Base-by-base conservation (phyloP, 2,113 vertebrate genomes). In the Toxotes chatareus region DNA sequence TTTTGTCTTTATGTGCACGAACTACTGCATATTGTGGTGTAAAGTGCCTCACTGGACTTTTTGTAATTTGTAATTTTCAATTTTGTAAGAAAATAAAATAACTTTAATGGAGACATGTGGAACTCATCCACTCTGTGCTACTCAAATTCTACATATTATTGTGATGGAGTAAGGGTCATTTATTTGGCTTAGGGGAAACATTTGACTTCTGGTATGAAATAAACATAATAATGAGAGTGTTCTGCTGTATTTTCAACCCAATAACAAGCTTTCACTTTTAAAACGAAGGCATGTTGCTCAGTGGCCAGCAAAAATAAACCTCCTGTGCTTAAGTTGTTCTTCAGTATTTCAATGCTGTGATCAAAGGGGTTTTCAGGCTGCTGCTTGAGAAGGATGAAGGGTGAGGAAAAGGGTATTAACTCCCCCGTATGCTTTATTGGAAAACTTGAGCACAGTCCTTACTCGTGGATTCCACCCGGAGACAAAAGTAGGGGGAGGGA, bases 391-490 rank as follows among this genome's bases (percentile, higher is more conserved):
- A 80, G 69, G 71, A 87, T 66, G 73, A 74, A 49, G 68, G 70
- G 67, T 82, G 82, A 88, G 77, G 74, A 75, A 84, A 73, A 80
- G 79, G 82, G 86, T 85, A 88, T 89, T 87, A 91, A 89, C 74
- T 77, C 74, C 63, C 78, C 56, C 7, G 53, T 83, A 84, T 51
- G 60, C 80, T 75, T 92, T 86, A 89, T 84, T 80, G 91, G 90
- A 93, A 90, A 92, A 87, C 71, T 74, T 85, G 86, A 90, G 84
- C 81, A 47, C 69, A 79, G 84, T 68, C 59, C 80, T 70, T 87
- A 79, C 87, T 84, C 32, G 42, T 62, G 81, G 83, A 78, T 85
- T 92, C 53, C 23, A 83, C 34, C 44, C 51, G 1, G 55, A 72
- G 83, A 90, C 76, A 86, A 90, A 83, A 81, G 84, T 11, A 57